Evolutionary conservation across 2,888 invertebrate genomes (phyloP).

Genomic region (Brachynemurus nebulosus): DNA sequence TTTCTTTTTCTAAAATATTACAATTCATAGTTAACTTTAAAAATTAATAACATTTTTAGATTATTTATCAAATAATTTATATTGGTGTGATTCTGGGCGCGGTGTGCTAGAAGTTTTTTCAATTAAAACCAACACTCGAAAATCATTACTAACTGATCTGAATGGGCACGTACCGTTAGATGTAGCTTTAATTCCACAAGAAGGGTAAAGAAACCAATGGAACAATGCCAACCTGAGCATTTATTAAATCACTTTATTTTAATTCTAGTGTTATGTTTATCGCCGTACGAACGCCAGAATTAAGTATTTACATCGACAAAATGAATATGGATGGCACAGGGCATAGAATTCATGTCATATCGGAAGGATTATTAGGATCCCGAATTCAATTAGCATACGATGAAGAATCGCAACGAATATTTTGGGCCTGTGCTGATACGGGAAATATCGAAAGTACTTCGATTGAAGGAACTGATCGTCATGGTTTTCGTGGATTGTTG

Average conservation of each 20-base stretch:
- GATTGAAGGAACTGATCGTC: slow-evolving; percentile 39
- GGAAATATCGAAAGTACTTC: slow-evolving; percentile 50
- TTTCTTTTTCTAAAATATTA: too few relatives aligned
- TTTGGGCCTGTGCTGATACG: slow-evolving; percentile 51
- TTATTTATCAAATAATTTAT: slow-evolving; percentile 54
- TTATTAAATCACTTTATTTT: too few relatives aligned
- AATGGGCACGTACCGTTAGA: slow-evolving; percentile 49
- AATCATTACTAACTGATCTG: slow-evolving; percentile 42
- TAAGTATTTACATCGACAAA: slow-evolving; percentile 44
- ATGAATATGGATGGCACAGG: slow-evolving; percentile 52
- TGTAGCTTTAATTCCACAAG: slow-evolving; percentile 50
- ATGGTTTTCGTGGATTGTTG: slow-evolving; percentile 27
- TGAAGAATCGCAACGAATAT: slow-evolving; percentile 40
- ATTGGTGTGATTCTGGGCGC: slow-evolving; percentile 51
- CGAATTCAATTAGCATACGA: slow-evolving; percentile 41
- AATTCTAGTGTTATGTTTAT: slow-evolving; percentile 48
- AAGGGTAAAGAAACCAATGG: slow-evolving; percentile 36
- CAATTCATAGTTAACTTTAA: too few relatives aligned
- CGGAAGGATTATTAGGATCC: slow-evolving; percentile 35
- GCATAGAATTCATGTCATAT: slow-evolving; percentile 29
- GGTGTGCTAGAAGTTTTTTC: slow-evolving; percentile 52
- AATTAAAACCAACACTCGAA: slow-evolving; percentile 41
- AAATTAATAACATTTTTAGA: slow-evolving; percentile 38
- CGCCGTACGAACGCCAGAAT: slow-evolving; percentile 31
- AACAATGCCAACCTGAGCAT: too few relatives aligned